Conservation (phyloP, 2,888 invertebrate genomes). For the Antitype chi region DNA sequence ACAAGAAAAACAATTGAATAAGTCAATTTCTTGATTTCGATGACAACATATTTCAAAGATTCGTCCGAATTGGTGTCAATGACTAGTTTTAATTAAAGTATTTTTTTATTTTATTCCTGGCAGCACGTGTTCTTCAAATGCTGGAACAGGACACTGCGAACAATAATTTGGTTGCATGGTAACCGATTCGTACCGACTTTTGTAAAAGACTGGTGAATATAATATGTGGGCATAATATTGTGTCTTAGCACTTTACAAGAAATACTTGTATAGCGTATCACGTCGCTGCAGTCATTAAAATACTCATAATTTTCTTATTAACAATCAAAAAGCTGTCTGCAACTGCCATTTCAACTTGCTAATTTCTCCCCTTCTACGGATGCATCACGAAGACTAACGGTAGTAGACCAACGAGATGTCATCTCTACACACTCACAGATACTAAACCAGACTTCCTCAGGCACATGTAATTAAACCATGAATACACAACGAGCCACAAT, state of each 20-base stretch:
- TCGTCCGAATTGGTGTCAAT: background rate
- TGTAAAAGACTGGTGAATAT: background rate
- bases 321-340: conserved; percentile 18
- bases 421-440: conserved; percentile 21
- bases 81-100: background rate
- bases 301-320: conserved; percentile 21
- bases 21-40: background rate
- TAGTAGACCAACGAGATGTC: background rate
- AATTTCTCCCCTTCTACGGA: conserved; percentile 47
- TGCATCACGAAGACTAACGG: conserved; percentile 26
- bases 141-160: background rate
- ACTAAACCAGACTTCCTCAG: conserved; percentile 26
- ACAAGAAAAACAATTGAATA: no score
- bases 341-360: conserved; percentile 45
- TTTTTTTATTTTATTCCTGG: background rate
- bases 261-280: conserved; percentile 1
- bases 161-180: background rate
- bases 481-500: conserved; percentile 63
- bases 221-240: no score
- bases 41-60: background rate
- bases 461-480: conserved; percentile 62
- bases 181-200: background rate
- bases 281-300: background rate
- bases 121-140: no score
- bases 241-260: background rate